Base-by-base conservation (phyloP, 2,797 vertebrate species). In the Sebastes kiyomatsui region DNA sequence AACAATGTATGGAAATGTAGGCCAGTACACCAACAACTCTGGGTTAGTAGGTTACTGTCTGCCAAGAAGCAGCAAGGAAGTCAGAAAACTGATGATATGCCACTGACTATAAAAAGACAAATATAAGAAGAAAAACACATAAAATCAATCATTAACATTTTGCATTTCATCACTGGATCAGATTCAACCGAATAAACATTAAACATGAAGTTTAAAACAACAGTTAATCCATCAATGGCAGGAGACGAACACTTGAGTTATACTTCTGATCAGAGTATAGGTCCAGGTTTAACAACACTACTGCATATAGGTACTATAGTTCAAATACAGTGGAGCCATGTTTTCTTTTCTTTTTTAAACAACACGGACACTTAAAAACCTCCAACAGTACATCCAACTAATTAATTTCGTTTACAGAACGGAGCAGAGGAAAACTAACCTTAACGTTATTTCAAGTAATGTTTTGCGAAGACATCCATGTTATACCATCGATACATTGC, bases 381-480 rank as follows among this genome's bases (percentile, higher is more conserved):
- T 88, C 88, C 84, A 85, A 90, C 81, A 90, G 78, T 85, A 93
- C 89, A 91, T 87, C 92, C 88, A 93, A 82, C 33, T 72, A 79
- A 77, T 81, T 73, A 84, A 70, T 35, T 84, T 56, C 11, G 77
- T 86, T 68, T 66, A 80, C 82, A 69, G 25, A 79, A 72, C 46
- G 22, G 61, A 90, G 65, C 28, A 78, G 71, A 85, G 71, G 73
- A 75, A 78, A 75, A 80, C 67, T 72, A 68, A 79, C 71, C 85
- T 82, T 80, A 65, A 78, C 27, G 55, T 86, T 75, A 81, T 87
- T 93, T 94, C 90, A 94, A 91, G 91, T 84, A 84, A 80, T 81
- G 78, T 88, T 84, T 84, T 84, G 75, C 93, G 82, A 87, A 88
- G 82, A 94, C 83, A 92, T 90, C 87, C 79, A 86, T 83, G 75